Percentiles rank a stretch among this genome's conserved stretches.
phyloP scores from a whole-genome alignment of 2,797 vertebrate genomes.

The Enteromius argenteus region DNA sequence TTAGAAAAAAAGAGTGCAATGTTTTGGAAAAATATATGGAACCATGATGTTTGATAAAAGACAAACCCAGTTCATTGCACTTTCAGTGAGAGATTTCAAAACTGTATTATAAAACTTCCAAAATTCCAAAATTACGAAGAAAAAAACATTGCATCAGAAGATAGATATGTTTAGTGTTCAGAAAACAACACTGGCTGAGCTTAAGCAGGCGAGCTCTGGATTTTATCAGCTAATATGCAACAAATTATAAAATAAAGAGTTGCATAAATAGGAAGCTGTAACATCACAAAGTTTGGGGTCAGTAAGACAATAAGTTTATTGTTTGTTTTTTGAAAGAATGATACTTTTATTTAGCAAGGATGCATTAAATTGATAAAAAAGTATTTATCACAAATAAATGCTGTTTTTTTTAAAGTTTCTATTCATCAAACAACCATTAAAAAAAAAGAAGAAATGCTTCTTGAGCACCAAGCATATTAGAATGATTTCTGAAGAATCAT shows the following conservation, averaged over 20 bases:
- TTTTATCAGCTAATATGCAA: neutral
- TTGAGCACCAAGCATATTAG: neutral
- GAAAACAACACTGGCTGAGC: constrained; percentile 1
- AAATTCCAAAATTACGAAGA: neutral
- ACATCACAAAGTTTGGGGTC: neutral
- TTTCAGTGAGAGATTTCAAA: neutral
- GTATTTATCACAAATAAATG: neutral
- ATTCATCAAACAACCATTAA: too few species aligned
- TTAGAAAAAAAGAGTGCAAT: neutral
- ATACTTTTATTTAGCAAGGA: neutral
- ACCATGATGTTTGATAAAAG: neutral
- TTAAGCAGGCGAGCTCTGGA: constrained; percentile 13
- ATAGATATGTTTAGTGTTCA: neutral
- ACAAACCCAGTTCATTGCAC: neutral
- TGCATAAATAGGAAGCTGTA: neutral
- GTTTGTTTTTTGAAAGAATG: neutral
- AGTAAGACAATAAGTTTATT: neutral
- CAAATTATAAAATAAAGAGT: neutral
- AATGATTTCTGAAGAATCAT: neutral
- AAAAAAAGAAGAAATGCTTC: neutral
- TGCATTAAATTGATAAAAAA: neutral
- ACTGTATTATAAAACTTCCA: neutral
- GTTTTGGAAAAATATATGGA: neutral
- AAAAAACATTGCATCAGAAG: neutral
- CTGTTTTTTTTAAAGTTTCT: neutral